phyloP scores from a whole-genome alignment of 2,888 invertebrate species.

The Cyclophora punctaria region DNA sequence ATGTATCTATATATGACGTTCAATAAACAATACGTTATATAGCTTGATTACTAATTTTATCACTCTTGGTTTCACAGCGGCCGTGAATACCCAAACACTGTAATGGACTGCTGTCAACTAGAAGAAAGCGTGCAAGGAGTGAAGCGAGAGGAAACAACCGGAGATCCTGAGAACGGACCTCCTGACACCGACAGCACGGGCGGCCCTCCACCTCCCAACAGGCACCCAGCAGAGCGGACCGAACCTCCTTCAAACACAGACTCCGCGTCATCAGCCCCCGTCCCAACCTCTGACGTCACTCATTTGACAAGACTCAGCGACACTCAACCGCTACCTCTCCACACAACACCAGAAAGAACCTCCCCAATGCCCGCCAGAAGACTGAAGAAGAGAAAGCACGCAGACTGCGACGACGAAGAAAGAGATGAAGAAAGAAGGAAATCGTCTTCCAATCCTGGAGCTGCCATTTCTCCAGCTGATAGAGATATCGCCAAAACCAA shows the following conservation, averaged over 20 bases:
- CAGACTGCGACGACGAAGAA: slow-evolving; percentile 62
- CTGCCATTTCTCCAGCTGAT: slow-evolving; percentile 59
- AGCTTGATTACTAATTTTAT: not conserved
- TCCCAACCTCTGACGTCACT: slow-evolving; percentile 57
- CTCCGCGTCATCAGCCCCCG: slow-evolving; percentile 58
- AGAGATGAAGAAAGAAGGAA: slow-evolving; percentile 65
- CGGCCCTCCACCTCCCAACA: slow-evolving; percentile 50
- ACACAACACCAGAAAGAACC: slow-evolving; percentile 59
- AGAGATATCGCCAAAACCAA: slow-evolving; percentile 58
- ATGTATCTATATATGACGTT: too few species aligned
- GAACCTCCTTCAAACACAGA: slow-evolving; percentile 58
- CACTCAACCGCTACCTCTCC: slow-evolving; percentile 57
- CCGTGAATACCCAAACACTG: slow-evolving; percentile 90
- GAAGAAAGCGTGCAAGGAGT: slow-evolving; percentile 88
- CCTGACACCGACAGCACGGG: slow-evolving; percentile 85
- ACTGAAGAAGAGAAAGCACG: slow-evolving; percentile 70
- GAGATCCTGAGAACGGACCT: slow-evolving; percentile 91
- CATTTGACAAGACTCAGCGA: slow-evolving; percentile 63
- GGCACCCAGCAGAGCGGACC: slow-evolving; percentile 56
- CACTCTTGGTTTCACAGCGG: slow-evolving; percentile 75
- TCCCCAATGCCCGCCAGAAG: slow-evolving; percentile 79
- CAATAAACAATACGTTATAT: too few species aligned
- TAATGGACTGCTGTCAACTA: slow-evolving; percentile 95
- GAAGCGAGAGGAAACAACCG: slow-evolving; percentile 87
- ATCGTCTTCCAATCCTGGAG: slow-evolving; percentile 58